These are phyloP conservation scores for Drosophila saltans DNA, from an alignment of 1,140 invertebrate species.

Conservation along the genomic window DNA sequence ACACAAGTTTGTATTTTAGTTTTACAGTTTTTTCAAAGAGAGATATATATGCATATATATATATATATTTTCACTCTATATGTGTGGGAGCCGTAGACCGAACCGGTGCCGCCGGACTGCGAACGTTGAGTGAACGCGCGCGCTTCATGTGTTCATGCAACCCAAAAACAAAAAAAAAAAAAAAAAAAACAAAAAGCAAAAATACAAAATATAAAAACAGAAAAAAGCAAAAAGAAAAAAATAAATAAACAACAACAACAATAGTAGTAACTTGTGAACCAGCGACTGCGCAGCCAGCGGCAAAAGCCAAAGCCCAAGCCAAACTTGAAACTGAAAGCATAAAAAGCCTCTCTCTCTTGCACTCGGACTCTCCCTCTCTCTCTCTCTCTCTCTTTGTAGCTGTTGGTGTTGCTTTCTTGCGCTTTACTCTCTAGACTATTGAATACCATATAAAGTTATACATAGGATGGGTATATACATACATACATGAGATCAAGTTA, in stretches of 20 bases:
- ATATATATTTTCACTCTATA: constrained; percentile 25
- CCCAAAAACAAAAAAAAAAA: constrained; percentile 59
- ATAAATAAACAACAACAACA: constrained; percentile 45
- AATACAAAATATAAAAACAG: constrained; percentile 7
- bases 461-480: too few relatives aligned
- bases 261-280: constrained; percentile 13
- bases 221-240: constrained; percentile 47
- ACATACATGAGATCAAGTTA: too few relatives aligned
- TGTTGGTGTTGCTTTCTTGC: constrained; percentile 46
- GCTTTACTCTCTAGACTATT: constrained; percentile 47
- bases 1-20: too few relatives aligned
- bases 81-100: constrained; percentile 61
- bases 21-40: too few relatives aligned
- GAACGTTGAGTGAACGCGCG: constrained; percentile 80
- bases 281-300: constrained; percentile 59
- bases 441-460: neutral
- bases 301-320: constrained; percentile 44
- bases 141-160: constrained; percentile 56
- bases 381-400: constrained; percentile 14
- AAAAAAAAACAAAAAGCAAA: constrained; percentile 24
- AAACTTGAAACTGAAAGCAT: constrained; percentile 75
- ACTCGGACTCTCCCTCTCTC: neutral
- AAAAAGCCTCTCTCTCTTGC: constrained; percentile 19
- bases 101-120: constrained; percentile 81
- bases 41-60: neutral